Conservation (phyloP, 2,797 vertebrate genomes). For the Nothura maculosa region DNA sequence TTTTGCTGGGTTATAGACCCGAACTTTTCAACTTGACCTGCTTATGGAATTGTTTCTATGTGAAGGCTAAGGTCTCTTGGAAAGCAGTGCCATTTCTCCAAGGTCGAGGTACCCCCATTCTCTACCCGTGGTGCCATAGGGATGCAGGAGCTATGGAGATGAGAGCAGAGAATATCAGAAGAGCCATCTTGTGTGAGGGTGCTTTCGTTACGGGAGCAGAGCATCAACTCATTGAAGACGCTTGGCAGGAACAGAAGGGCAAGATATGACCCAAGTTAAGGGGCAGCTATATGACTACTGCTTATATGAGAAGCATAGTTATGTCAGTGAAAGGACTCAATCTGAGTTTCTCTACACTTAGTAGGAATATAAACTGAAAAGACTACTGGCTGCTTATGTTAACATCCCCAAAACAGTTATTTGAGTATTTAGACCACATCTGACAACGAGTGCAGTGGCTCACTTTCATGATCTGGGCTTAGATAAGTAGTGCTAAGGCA, state of each 20-base stretch:
- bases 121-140: background rate
- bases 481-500: slow-evolving; percentile 1
- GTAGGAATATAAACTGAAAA: background rate
- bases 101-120: background rate
- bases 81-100: background rate
- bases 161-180: background rate
- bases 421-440: background rate
- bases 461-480: slow-evolving; percentile 12
- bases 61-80: background rate
- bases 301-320: background rate
- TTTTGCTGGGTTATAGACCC: background rate
- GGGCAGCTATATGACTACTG: background rate
- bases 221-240: background rate
- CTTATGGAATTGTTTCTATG: background rate
- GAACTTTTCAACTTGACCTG: background rate
- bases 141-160: background rate
- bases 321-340: background rate
- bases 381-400: background rate
- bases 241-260: background rate
- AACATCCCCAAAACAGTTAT: background rate
- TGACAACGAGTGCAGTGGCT: background rate
- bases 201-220: background rate
- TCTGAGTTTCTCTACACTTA: background rate
- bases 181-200: background rate
- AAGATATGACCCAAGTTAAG: background rate